Percentiles rank a stretch among this genome's conserved stretches.
Conservation (phyloP, 2,888 invertebrate genomes). For the Sipha maydis region DNA sequence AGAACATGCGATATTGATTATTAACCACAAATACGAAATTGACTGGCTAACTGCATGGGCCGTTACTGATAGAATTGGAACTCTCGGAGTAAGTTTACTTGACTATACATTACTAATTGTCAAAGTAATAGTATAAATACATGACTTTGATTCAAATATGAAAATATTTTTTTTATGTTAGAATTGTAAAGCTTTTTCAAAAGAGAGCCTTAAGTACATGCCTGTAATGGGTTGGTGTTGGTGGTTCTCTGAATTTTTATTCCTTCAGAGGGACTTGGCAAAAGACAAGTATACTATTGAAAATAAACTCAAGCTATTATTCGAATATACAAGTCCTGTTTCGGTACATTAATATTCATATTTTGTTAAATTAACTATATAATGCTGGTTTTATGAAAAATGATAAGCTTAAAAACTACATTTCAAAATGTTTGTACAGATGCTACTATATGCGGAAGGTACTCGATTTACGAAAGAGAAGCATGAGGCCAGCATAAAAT, state of each 20-base stretch:
- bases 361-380: not conserved
- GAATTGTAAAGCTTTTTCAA: slow-evolving; percentile 95
- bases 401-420: not conserved
- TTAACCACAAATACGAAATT: slow-evolving; percentile 96
- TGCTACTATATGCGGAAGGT: slow-evolving; percentile 91
- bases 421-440: slow-evolving; percentile 69
- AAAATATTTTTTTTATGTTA: slow-evolving; percentile 68
- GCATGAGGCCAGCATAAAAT: slow-evolving; percentile 86
- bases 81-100: slow-evolving; percentile 79
- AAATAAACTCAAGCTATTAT: slow-evolving; percentile 81
- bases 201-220: slow-evolving; percentile 88
- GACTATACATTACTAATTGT: not conserved
- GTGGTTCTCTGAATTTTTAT: slow-evolving; percentile 95
- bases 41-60: slow-evolving; percentile 97
- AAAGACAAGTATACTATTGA: slow-evolving; percentile 88
- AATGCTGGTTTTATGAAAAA: not conserved
- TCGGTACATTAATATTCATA: slow-evolving; percentile 73
- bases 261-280: slow-evolving; percentile 90
- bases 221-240: slow-evolving; percentile 96
- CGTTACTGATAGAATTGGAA: slow-evolving; percentile 80
- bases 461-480: slow-evolving; percentile 90
- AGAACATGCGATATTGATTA: slow-evolving; percentile 88
- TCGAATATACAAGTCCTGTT: slow-evolving; percentile 89
- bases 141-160: not conserved
- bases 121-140: not conserved